These are phyloP conservation scores for Dinothrombium tinctorium DNA, from an alignment of 1,140 invertebrate species.

Conservation along the genomic window DNA sequence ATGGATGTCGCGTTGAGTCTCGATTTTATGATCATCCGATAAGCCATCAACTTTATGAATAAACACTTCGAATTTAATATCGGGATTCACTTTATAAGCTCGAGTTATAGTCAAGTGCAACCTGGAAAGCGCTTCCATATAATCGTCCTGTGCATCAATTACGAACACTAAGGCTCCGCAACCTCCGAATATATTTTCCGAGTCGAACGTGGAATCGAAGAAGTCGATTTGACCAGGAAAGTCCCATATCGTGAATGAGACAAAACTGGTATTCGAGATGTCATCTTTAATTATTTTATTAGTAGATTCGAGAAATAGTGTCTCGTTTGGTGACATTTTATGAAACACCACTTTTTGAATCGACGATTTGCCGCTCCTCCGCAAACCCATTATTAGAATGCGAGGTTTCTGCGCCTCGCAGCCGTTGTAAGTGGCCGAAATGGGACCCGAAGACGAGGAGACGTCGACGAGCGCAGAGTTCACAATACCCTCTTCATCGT, in stretches of 20 bases:
- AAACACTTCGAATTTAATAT: conserved; percentile 94
- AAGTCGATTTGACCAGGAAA: conserved; percentile 97
- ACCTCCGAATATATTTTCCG: conserved; percentile 35
- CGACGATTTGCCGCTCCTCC: conserved; percentile 96
- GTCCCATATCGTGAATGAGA: conserved; percentile 99
- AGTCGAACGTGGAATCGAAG: conserved; percentile 85
- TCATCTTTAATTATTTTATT: conserved; percentile 95
- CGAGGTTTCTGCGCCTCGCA: conserved; percentile 75
- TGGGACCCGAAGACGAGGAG: no score
- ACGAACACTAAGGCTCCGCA: conserved; percentile 92
- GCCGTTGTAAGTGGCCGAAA: not conserved
- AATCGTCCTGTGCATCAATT: conserved; percentile 96
- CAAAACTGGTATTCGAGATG: conserved; percentile 79
- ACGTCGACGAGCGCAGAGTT: not conserved
- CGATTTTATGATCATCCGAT: conserved; percentile 96
- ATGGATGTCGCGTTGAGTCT: conserved; percentile 85
- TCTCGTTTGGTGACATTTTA: conserved; percentile 99
- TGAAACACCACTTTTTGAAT: conserved; percentile 99
- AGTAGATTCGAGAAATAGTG: conserved; percentile 92
- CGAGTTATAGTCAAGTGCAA: conserved; percentile 74
- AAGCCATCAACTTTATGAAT: conserved; percentile 96
- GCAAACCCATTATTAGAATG: conserved; percentile 80
- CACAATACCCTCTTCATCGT: not conserved
- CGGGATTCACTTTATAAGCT: conserved; percentile 83
- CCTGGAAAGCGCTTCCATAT: conserved; percentile 78